Base-by-base conservation (phyloP, 1,140 invertebrate genomes). In the Phthorimaea operculella region DNA sequence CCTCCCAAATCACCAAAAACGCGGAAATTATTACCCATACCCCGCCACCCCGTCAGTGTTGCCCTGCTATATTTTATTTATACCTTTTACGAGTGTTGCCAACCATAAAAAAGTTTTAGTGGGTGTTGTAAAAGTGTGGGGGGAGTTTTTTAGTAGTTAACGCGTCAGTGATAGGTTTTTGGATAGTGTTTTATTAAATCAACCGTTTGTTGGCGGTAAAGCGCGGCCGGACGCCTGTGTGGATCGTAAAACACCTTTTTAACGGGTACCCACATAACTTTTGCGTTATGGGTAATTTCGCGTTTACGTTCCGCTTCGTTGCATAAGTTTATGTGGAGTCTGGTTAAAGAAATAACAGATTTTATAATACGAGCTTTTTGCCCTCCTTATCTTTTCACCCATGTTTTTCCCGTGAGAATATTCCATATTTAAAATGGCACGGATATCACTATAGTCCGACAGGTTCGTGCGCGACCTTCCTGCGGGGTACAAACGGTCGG, bases 21-120 rank as follows among this genome's bases (percentile, higher is more conserved):
- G 72, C 76, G 74, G 70, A 81, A 81, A 76, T 79, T 81, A 81
- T 79, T 71, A 72, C 74, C 74, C 54, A 65, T 64, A 70, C 64
- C 70, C 67, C 63, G 52, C 67, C 63, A 59, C 34, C 49, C 65
- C 64, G 72, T 67, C 77, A 74, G 70, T 76, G 70, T 76, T 73
- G 68, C 76, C 71, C 65, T 54, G 69, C 70, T 75, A 76, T 80
- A 78, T 78, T 79, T 76, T 79, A 77, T 79, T 79, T 81, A 81
- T 76, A 81, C 70, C 71, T 70, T 81, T 81, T 78, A 81, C 75
- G 78, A 76, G 77, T 76, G 78, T 71, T 79, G 67, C 73, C 70
- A 76, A 60, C 75, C 67, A 75, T 81, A 81, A 81, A 81, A 79
- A 79, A 78, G 70, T 77, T 81, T 81, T 79, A 79, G 74, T 81